phyloP scores from a whole-genome alignment of 1,140 invertebrate genomes.

The Macrosteles quadrilineatus region DNA sequence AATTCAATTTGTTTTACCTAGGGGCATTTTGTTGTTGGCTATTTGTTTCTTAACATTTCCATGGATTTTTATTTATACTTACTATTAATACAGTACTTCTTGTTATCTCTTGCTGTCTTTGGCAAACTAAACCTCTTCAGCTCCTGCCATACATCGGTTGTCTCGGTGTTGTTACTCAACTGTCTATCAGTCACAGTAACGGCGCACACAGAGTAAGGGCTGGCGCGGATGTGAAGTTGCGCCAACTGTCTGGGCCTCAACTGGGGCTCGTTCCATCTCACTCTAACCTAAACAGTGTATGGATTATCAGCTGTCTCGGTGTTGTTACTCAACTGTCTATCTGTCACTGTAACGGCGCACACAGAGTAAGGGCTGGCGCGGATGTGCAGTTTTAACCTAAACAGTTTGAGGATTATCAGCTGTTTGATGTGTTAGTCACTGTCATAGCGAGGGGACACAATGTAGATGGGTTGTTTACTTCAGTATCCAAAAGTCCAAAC shows the following conservation, averaged over 20 bases:
- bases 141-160: neutral
- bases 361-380: slow-evolving; percentile 10
- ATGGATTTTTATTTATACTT: too few relatives aligned
- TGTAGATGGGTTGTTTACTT: too few relatives aligned
- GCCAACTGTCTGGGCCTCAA: neutral
- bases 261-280: slow-evolving; percentile 5
- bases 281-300: slow-evolving; percentile 7
- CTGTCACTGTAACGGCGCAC: neutral
- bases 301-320: too few relatives aligned
- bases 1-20: too few relatives aligned
- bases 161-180: neutral
- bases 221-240: neutral
- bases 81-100: slow-evolving; percentile 17
- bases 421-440: too few relatives aligned
- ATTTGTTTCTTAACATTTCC: too few relatives aligned
- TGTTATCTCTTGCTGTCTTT: neutral
- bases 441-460: too few relatives aligned
- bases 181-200: slow-evolving; percentile 5
- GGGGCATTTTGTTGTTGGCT: too few relatives aligned
- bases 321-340: neutral
- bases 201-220: slow-evolving; percentile 1
- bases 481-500: too few relatives aligned
- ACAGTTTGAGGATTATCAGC: too few relatives aligned
- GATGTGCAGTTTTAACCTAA: neutral
- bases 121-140: slow-evolving; percentile 2